A percentile compares a stretch with the other conserved stretches of the same genome.
phyloP scores from a whole-genome alignment of 2,888 invertebrate species.

The Baronia brevicornis region DNA sequence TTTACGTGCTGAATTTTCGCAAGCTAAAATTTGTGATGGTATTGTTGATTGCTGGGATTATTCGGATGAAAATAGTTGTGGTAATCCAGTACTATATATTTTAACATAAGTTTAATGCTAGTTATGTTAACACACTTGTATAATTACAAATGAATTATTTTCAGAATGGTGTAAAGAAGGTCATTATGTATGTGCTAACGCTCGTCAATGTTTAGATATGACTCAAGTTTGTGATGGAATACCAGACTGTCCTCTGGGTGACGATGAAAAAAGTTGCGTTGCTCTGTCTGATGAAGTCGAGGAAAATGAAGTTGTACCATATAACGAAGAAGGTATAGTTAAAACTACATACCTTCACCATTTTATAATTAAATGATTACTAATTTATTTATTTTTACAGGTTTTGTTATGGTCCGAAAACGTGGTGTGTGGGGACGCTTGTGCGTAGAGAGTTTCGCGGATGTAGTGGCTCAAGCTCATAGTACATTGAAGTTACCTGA shows the following conservation, averaged over 20 bases:
- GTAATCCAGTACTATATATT: slow-evolving; percentile 49
- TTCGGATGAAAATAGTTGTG: slow-evolving; percentile 85
- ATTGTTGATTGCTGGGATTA: slow-evolving; percentile 87
- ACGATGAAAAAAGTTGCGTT: slow-evolving; percentile 85
- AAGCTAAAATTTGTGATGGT: slow-evolving; percentile 86
- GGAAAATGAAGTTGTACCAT: slow-evolving; percentile 75
- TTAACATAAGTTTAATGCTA: slow-evolving; percentile 1
- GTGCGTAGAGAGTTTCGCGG: slow-evolving; percentile 81
- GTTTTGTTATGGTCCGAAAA: slow-evolving; percentile 83
- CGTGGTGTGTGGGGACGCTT: slow-evolving; percentile 86
- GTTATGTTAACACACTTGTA: too few relatives aligned
- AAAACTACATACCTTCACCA: background rate
- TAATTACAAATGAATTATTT: background rate
- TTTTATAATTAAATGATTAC: background rate
- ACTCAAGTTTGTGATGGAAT: slow-evolving; percentile 81
- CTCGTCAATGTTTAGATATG: slow-evolving; percentile 80
- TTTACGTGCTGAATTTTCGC: slow-evolving; percentile 79
- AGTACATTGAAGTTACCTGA: slow-evolving; percentile 80
- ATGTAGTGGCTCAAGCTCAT: slow-evolving; percentile 73
- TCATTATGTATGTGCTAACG: slow-evolving; percentile 85
- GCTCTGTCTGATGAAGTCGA: slow-evolving; percentile 75
- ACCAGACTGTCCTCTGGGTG: slow-evolving; percentile 82
- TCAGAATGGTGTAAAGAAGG: slow-evolving; percentile 83
- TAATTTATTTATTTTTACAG: slow-evolving; percentile 37
- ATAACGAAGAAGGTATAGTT: slow-evolving; percentile 74